These are phyloP conservation scores for Cephalopachus bancanus DNA, from an alignment of 2,797 vertebrate genomes.

Conservation along the genomic window DNA sequence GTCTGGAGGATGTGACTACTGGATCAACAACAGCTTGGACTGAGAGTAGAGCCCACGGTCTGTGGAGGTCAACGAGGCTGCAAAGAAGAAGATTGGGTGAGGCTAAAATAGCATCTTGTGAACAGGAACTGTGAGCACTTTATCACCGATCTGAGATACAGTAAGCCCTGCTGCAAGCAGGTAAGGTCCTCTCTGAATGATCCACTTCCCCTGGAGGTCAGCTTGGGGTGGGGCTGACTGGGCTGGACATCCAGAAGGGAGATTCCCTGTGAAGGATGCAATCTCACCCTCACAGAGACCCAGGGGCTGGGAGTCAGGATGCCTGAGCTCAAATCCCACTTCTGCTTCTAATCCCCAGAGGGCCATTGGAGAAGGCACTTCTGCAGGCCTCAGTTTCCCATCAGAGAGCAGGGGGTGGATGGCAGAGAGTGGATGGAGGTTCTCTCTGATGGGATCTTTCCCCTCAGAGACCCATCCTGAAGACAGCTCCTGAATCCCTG, in stretches of 20 bases:
- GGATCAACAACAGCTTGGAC: conserved; percentile 22
- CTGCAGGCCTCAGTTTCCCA: background rate
- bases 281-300: background rate
- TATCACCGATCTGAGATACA: background rate
- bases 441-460: background rate
- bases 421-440: background rate
- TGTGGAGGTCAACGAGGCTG: background rate
- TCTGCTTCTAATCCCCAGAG: background rate
- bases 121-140: conserved; percentile 13
- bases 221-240: background rate
- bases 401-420: background rate
- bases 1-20: background rate
- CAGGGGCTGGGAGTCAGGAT: background rate
- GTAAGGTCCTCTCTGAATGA: conserved; percentile 53
- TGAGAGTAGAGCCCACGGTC: fast-evolving
- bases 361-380: background rate
- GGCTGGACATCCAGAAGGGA: background rate
- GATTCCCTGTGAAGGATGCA: no score
- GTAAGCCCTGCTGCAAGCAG: conserved; percentile 87
- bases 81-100: background rate
- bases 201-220: background rate
- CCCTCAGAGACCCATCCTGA: no score
- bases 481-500: background rate
- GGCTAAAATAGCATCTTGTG: background rate
- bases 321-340: background rate